These are phyloP conservation scores for Rhinoraja longicauda DNA, from an alignment of 2,797 vertebrate genomes.

Conservation along the genomic window DNA sequence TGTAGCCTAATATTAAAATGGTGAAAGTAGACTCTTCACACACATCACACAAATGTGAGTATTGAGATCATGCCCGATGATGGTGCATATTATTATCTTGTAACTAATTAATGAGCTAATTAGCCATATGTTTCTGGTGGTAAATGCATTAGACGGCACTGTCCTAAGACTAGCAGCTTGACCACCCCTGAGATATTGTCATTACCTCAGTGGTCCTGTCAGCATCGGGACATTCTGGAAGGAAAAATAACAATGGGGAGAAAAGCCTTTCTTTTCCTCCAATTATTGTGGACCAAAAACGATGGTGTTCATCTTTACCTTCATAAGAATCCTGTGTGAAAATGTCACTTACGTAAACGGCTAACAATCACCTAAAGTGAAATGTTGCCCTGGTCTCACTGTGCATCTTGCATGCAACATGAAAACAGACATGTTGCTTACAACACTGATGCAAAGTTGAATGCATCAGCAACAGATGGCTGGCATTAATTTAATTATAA, in stretches of 20 bases:
- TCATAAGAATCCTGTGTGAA: not conserved
- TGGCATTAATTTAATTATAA: conserved; percentile 26
- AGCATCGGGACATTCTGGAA: not conserved
- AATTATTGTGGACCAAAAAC: not conserved
- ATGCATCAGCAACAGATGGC: not conserved
- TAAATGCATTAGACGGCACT: not conserved
- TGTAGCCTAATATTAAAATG: not conserved
- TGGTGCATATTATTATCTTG: not conserved
- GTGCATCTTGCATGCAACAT: not conserved
- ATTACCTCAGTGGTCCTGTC: not conserved
- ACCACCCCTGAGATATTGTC: not conserved
- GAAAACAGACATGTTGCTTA: not conserved
- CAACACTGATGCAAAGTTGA: not conserved
- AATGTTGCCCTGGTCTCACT: not conserved
- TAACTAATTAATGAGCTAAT: not conserved
- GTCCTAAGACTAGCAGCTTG: not conserved
- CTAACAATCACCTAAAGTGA: not conserved
- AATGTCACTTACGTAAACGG: not conserved
- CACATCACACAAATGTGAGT: not conserved
- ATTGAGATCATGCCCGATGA: not conserved
- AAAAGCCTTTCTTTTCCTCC: not conserved
- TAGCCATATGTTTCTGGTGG: not conserved
- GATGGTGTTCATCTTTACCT: not conserved
- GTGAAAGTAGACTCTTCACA: not conserved
- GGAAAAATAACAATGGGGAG: not conserved